Base-by-base conservation (phyloP, 2,888 invertebrate genomes). In the Caenorhabditis uteleia region DNA sequence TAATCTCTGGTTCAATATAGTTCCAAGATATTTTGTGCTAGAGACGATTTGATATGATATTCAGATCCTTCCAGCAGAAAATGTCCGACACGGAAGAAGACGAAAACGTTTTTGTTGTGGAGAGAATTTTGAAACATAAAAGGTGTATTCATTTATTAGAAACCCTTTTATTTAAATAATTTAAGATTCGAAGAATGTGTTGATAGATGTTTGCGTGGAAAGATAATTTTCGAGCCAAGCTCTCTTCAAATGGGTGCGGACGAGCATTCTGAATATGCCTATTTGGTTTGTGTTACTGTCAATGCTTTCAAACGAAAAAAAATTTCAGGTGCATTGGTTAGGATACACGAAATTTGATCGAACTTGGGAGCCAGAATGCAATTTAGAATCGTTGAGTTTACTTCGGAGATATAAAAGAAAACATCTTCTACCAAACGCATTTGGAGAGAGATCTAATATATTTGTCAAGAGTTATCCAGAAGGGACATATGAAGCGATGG, bases 321-420 rank as follows among this genome's bases (percentile, higher is more conserved):
- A 25, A 7, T 23, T 57, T 27, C 45, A 65, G 65, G 54, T 67
- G 1, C 54, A 61, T 27, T 68, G 68, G 68, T 2, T 26, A 14
- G 29, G 31, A 5, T 68, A 38, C 34, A 2, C 0, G 6, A 12
- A 16, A 2, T 16, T 25, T 3, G 54, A 59, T 0, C 36, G 58
- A 27, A 61, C 68, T 5, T 68, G 68, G 68, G 68, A 68, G 39
- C 55, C 56, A 2, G 68, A 68, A 33, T 18, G 6, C 16, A 51
- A 58, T 40, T 18, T 58, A 16, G 18, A 14, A 18, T 25, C 42
- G 12, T 12, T 31, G 18, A 27, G 18, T 1, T 2, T 14, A n/a
- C 20, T 60, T 6, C 18, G 20, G 14, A 5, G 34, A 8, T 66
- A 43, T 34, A 66, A 66, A 18, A 29, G 23, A 10, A 25, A 18